These are phyloP conservation scores for Hydrochoerus hydrochaeris DNA, from an alignment of 2,113 vertebrate genomes.

Conservation along the genomic window DNA sequence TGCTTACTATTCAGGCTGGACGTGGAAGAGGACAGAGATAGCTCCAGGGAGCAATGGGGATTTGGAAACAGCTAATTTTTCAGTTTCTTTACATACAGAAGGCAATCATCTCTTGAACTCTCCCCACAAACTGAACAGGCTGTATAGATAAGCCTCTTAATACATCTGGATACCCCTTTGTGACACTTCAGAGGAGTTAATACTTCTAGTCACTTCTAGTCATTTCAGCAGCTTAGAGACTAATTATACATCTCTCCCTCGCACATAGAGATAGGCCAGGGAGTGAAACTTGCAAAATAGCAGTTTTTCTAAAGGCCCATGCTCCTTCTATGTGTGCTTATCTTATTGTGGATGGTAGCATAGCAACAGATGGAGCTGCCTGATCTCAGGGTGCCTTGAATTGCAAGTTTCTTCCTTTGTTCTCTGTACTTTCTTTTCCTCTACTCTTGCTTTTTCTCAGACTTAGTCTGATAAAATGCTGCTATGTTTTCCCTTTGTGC, in stretches of 20 bases:
- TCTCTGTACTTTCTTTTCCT: not conserved
- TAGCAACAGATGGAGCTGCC: conserved; percentile 84
- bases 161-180: conserved; percentile 79
- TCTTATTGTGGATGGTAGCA: conserved; percentile 74
- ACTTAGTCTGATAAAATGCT: conserved; percentile 17
- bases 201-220: conserved; percentile 78
- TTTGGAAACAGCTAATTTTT: conserved; percentile 56
- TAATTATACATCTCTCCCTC: conserved; percentile 65
- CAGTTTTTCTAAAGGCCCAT: conserved; percentile 72
- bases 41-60: not conserved
- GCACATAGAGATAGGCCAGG: conserved; percentile 67
- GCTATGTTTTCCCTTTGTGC: not conserved
- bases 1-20: not conserved
- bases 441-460: not conserved
- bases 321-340: conserved; percentile 42
- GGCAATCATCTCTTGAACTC: conserved; percentile 75
- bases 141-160: conserved; percentile 80
- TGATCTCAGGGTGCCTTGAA: conserved; percentile 77
- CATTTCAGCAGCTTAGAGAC: conserved; percentile 81
- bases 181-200: conserved; percentile 70
- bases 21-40: not conserved
- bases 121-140: conserved; percentile 73
- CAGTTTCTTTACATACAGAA: conserved; percentile 68
- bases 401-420: conserved; percentile 47
- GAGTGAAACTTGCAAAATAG: conserved; percentile 81